phyloP scores from a whole-genome alignment of 2,113 vertebrate genomes.

The Romanogobio albipinnatus region DNA sequence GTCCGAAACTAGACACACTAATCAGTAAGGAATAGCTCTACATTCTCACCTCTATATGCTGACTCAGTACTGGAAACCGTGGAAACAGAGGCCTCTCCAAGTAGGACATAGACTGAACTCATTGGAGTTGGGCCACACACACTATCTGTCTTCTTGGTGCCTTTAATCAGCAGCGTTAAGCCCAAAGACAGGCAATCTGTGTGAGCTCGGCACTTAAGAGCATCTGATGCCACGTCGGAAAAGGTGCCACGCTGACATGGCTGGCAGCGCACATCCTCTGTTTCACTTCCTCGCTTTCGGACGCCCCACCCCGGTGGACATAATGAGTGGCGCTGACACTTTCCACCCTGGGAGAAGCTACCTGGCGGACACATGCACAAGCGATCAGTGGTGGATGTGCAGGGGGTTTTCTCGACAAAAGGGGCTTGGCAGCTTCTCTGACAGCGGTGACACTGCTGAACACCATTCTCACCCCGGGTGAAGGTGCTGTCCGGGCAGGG shows the following conservation, averaged over 20 bases:
- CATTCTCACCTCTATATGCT: slow-evolving; percentile 76
- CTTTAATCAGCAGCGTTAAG: slow-evolving; percentile 77
- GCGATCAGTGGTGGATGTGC: slow-evolving; percentile 85
- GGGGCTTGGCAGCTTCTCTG: slow-evolving; percentile 78
- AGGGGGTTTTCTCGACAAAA: slow-evolving; percentile 83
- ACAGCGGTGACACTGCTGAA: slow-evolving; percentile 88
- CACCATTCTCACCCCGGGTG: slow-evolving; percentile 90
- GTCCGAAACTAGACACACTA: neutral
- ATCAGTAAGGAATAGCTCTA: neutral
- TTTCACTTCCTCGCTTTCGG: slow-evolving; percentile 85
- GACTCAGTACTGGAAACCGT: slow-evolving; percentile 40
- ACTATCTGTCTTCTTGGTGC: slow-evolving; percentile 86
- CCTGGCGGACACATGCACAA: slow-evolving; percentile 86
- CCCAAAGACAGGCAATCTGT: slow-evolving; percentile 85
- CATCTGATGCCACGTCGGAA: slow-evolving; percentile 84
- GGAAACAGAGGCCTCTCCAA: slow-evolving; percentile 54
- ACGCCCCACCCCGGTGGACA: slow-evolving; percentile 88
- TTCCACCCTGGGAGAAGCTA: slow-evolving; percentile 75
- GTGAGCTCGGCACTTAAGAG: slow-evolving; percentile 82
- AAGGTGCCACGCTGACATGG: slow-evolving; percentile 87
- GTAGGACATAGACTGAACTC: slow-evolving; percentile 49
- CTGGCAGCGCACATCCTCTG: slow-evolving; percentile 87
- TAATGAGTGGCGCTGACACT: slow-evolving; percentile 79
- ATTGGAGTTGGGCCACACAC: slow-evolving; percentile 77
- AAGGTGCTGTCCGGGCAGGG: slow-evolving; percentile 84